Conservation (phyloP, 2,888 invertebrate species). For the Crematogaster levior region DNA sequence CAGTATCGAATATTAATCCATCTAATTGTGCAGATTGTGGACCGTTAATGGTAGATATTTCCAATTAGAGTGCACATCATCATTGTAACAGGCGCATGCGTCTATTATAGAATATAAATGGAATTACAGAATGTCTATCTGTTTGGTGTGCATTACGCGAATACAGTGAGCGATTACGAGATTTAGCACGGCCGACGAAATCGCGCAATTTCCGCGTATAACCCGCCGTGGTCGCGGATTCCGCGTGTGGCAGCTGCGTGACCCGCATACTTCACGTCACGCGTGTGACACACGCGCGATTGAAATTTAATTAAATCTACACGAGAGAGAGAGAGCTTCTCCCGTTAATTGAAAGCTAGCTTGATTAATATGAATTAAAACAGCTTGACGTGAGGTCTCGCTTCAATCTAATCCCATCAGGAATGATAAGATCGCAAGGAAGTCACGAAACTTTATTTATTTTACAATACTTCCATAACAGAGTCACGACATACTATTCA, state of each 20-base stretch:
- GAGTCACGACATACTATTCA: not conserved
- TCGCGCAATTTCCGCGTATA: slow-evolving; percentile 54
- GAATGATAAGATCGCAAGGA: not conserved
- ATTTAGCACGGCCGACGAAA: slow-evolving; percentile 52
- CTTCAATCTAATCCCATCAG: not conserved
- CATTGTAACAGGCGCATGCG: slow-evolving; percentile 4
- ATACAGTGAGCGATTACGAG: slow-evolving; percentile 51
- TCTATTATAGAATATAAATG: slow-evolving; percentile 50
- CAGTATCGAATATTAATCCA: slow-evolving; percentile 30
- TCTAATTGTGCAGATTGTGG: slow-evolving; percentile 40
- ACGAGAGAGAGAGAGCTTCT: slow-evolving; percentile 1
- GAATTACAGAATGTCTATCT: slow-evolving; percentile 43
- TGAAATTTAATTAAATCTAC: slow-evolving; percentile 76
- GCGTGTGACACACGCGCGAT: slow-evolving; percentile 64
- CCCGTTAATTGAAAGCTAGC: slow-evolving; percentile 73
- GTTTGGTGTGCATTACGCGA: slow-evolving; percentile 20
- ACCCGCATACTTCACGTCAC: slow-evolving; percentile 52
- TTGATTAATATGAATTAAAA: slow-evolving; percentile 77
- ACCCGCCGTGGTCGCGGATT: slow-evolving; percentile 42
- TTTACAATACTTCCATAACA: not conserved
- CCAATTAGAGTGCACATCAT: slow-evolving; percentile 47
- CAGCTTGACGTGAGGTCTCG: slow-evolving; percentile 20
- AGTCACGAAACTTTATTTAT: not conserved
- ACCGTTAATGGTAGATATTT: slow-evolving; percentile 44
- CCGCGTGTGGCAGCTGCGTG: slow-evolving; percentile 48